Percentiles rank a stretch among this genome's conserved stretches.
Conservation (phyloP, 2,888 invertebrate genomes). For the Stomorhina lunata region DNA sequence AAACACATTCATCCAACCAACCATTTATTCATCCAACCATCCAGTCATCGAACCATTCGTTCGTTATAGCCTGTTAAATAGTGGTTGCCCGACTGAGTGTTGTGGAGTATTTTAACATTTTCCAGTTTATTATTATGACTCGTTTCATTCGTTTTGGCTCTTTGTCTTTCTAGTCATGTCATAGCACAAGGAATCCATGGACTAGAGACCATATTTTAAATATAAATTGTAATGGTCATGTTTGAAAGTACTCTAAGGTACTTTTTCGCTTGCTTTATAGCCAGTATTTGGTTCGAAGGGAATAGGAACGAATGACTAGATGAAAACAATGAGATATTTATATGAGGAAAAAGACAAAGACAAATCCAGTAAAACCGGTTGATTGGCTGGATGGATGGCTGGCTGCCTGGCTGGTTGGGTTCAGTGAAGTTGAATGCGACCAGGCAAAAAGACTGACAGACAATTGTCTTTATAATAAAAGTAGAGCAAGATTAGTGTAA, state of each 20-base stretch:
- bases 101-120: conserved; percentile 1
- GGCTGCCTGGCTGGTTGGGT: neutral
- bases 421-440: conserved; percentile 21
- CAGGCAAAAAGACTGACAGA: conserved; percentile 17
- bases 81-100: neutral
- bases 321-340: neutral
- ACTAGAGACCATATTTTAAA: neutral
- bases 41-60: neutral
- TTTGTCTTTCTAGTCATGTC: neutral
- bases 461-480: conserved; percentile 41
- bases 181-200: conserved; percentile 15
- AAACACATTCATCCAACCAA: neutral
- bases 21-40: neutral
- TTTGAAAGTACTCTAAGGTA: conserved; percentile 16
- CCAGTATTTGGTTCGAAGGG: conserved; percentile 9
- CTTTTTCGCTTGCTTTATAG: neutral
- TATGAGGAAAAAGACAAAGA: neutral
- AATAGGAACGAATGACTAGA: neutral
- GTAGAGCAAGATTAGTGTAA: conserved; percentile 60
- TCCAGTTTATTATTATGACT: neutral
- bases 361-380: conserved; percentile 63
- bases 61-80: neutral
- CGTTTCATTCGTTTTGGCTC: conserved; percentile 6
- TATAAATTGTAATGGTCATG: neutral
- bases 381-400: conserved; percentile 10